Evolutionary conservation across 2,888 invertebrate genomes (phyloP).

Genomic region (Oscheius sp.): DNA sequence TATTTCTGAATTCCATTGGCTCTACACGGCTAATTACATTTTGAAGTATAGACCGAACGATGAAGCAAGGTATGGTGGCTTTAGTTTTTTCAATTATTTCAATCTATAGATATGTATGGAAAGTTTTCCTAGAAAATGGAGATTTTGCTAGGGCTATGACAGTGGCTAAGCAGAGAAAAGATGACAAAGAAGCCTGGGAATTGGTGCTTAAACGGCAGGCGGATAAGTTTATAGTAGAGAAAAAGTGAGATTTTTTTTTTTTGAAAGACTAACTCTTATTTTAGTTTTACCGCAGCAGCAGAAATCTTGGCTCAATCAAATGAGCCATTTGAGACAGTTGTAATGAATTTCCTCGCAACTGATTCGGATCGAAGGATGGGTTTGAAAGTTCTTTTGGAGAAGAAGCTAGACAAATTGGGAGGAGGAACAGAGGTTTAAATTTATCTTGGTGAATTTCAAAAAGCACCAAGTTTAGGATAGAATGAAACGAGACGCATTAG

Average conservation of each 20-base stretch:
- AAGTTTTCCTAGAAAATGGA: slow-evolving; percentile 60
- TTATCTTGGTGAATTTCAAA: neutral
- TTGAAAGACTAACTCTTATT: neutral
- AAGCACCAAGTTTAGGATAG: slow-evolving; percentile 32
- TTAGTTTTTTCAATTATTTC: neutral
- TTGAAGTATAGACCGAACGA: slow-evolving; percentile 66
- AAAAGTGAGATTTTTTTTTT: slow-evolving; percentile 52
- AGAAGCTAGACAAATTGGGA: slow-evolving; percentile 79
- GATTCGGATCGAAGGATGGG: slow-evolving; percentile 80
- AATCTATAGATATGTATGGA: slow-evolving; percentile 62
- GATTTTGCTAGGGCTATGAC: slow-evolving; percentile 60
- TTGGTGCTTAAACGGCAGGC: slow-evolving; percentile 65
- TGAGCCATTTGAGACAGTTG: slow-evolving; percentile 89
- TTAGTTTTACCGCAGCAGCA: slow-evolving; percentile 75
- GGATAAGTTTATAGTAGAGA: slow-evolving; percentile 62
- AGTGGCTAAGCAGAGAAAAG: slow-evolving; percentile 43
- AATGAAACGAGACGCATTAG: slow-evolving; percentile 88
- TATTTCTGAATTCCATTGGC: slow-evolving; percentile 61
- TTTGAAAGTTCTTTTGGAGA: slow-evolving; percentile 85
- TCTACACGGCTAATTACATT: slow-evolving; percentile 51
- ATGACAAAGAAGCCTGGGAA: slow-evolving; percentile 60
- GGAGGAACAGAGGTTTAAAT: neutral
- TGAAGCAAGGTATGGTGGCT: slow-evolving; percentile 58
- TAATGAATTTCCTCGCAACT: slow-evolving; percentile 46
- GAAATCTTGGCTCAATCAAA: slow-evolving; percentile 87